Evolutionary conservation across 1,140 invertebrate species (phyloP).

Genomic region (Drosophila mayri): DNA sequence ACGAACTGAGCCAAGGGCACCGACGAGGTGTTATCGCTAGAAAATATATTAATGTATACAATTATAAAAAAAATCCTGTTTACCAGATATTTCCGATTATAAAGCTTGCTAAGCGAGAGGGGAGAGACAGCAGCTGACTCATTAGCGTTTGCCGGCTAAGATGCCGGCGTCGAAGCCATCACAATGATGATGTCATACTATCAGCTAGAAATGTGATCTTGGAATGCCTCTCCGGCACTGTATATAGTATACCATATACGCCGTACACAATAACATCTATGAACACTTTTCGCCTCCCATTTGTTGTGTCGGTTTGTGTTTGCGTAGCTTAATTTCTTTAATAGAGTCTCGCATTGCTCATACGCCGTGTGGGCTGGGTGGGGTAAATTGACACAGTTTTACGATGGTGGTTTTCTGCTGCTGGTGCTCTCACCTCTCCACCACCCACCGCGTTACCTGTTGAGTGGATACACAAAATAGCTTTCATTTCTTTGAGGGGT

Average conservation of each 20-base stretch:
- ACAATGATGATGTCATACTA: constrained; percentile 58
- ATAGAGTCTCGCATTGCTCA: constrained; percentile 60
- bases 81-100: constrained; percentile 33
- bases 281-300: constrained; percentile 2
- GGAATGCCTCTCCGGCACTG: constrained; percentile 27
- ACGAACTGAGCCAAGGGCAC: constrained; percentile 65
- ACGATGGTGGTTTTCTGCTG: constrained; percentile 17
- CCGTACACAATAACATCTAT: constrained; percentile 26
- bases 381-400: constrained; percentile 67
- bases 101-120: constrained; percentile 14
- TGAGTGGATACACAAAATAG: constrained; percentile 49
- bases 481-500: constrained; percentile 32
- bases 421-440: constrained; percentile 4
- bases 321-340: constrained; percentile 55
- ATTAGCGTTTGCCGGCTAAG: constrained; percentile 55
- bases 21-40: constrained; percentile 50
- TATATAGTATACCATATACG: not conserved
- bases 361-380: constrained; percentile 51
- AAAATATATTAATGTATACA: constrained; percentile 1
- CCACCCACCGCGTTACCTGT: constrained; percentile 45
- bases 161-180: constrained; percentile 35
- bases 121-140: constrained; percentile 50
- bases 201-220: constrained; percentile 48
- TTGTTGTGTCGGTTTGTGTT: constrained; percentile 30
- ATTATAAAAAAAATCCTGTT: constrained; percentile 29